phyloP scores from a whole-genome alignment of 1,140 invertebrate species.

The Drosophila setifemur region DNA sequence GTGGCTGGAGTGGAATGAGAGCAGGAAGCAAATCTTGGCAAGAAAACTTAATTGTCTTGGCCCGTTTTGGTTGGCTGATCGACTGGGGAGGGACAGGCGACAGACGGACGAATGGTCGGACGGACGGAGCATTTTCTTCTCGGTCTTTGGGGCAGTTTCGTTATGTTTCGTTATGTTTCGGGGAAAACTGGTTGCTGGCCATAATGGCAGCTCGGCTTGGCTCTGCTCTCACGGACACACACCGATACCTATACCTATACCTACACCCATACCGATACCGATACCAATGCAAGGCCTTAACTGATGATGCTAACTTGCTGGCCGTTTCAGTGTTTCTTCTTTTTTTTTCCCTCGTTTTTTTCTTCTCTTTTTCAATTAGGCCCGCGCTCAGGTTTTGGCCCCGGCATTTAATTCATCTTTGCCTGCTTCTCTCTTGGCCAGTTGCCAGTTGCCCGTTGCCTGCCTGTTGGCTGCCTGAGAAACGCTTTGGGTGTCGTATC shows the following conservation, averaged over 20 bases:
- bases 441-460: constrained; percentile 12
- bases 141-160: constrained; percentile 58
- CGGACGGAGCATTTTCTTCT: constrained; percentile 55
- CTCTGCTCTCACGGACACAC: constrained; percentile 26
- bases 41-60: constrained; percentile 80
- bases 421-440: constrained; percentile 18
- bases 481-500: constrained; percentile 83
- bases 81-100: too few relatives aligned
- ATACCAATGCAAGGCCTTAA: constrained; percentile 7
- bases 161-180: constrained; percentile 71
- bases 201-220: constrained; percentile 65
- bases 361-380: constrained; percentile 72
- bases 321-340: constrained; percentile 34
- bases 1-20: too few relatives aligned
- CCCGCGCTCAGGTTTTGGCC: constrained; percentile 72
- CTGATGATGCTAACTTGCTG: constrained; percentile 65
- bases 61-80: constrained; percentile 75
- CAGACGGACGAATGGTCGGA: not conserved
- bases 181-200: constrained; percentile 77
- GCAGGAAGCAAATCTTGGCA: constrained; percentile 16
- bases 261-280: not conserved
- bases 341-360: too few relatives aligned
- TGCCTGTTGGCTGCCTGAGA: constrained; percentile 64
- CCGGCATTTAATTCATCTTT: constrained; percentile 80
- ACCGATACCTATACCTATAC: constrained; percentile 8